Base-by-base conservation (phyloP, 2,888 invertebrate species). In the Epinotia ramella region DNA sequence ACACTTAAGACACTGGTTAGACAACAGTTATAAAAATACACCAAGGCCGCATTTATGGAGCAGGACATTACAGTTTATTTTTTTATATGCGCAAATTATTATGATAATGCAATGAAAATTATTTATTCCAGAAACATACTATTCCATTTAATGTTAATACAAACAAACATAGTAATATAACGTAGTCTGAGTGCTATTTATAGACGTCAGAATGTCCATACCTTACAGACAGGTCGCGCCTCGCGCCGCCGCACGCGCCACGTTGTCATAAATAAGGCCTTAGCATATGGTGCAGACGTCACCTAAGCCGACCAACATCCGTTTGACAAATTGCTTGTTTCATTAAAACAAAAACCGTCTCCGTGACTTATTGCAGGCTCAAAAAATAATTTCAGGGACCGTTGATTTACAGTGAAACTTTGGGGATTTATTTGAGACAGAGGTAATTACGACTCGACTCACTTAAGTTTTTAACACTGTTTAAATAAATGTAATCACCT, bases 391-490 rank as follows among this genome's bases (percentile, higher is more conserved):
- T 76, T 76, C 72, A 63, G 62, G 62, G 62, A 40, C 46, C 62
- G 72, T 72, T 76, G 76, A 76, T 76, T 76, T 76, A 76, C 62
- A 56, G 62, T 56, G 53, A 24, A 76, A 76, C 56, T 76, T 76
- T 40, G 66, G 59, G 67, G 63, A 76, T 76, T 76, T 76, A 76
- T 76, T 72, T 72, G 76, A 72, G 76, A 76, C 76, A 72, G 71
- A 75, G 66, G 72, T 76, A 76, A 72, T 76, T 76, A 72, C 60
- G 73, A 68, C 59, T 76, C 40, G 66, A 72, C 71, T 56, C 64
- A 71, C 70, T 71, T 56, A 76, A 67, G 71, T 71, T 76, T 72
- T 76, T 76, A 76, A 76, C 72, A 76, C 66, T 76, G 70, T 70
- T 72, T 76, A 63, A 72, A 72, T 72, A 67, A 67, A 62, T 72